phyloP scores from a whole-genome alignment of 1,140 invertebrate species.

The Drosophila simulans region DNA sequence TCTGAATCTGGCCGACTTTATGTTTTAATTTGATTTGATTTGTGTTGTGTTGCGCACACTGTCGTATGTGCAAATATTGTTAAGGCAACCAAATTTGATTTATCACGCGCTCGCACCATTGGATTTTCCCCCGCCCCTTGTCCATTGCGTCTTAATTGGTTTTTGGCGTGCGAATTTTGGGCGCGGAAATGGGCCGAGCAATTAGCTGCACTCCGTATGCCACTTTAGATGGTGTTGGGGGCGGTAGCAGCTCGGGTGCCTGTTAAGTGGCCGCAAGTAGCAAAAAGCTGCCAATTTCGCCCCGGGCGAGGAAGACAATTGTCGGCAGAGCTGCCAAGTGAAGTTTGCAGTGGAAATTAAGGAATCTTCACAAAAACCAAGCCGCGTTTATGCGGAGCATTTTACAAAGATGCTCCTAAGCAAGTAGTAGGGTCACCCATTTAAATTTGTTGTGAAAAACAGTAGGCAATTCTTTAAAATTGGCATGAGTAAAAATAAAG shows the following conservation, averaged over 20 bases:
- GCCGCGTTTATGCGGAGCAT: background rate
- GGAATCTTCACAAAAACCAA: background rate
- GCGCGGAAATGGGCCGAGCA: constrained; percentile 41
- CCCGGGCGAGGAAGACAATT: constrained; percentile 45
- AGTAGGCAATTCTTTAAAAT: too few species aligned
- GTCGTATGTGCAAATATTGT: constrained; percentile 80
- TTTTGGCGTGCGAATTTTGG: constrained; percentile 57
- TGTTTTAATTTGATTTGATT: constrained; percentile 84
- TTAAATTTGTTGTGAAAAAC: too few species aligned
- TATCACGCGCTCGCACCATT: constrained; percentile 60
- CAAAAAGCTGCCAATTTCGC: constrained; percentile 56
- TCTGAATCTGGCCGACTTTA: constrained; percentile 60
- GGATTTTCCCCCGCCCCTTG: constrained; percentile 11
- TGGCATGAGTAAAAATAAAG: too few species aligned
- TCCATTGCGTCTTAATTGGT: constrained; percentile 71
- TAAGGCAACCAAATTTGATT: constrained; percentile 83
- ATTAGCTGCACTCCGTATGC: constrained; percentile 72
- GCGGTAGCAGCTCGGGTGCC: constrained; percentile 23
- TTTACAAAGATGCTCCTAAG: background rate
- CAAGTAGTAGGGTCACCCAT: too few species aligned
- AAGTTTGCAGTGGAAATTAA: constrained; percentile 8
- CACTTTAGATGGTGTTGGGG: background rate
- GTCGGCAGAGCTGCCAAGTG: constrained; percentile 35
- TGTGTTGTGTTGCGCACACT: constrained; percentile 77
- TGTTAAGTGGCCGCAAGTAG: constrained; percentile 71